A percentile compares a stretch with the other conserved stretches of the same genome.
These are phyloP conservation scores for Schlechtendalia chinensis DNA, from an alignment of 1,140 invertebrate species.

Conservation along the genomic window DNA sequence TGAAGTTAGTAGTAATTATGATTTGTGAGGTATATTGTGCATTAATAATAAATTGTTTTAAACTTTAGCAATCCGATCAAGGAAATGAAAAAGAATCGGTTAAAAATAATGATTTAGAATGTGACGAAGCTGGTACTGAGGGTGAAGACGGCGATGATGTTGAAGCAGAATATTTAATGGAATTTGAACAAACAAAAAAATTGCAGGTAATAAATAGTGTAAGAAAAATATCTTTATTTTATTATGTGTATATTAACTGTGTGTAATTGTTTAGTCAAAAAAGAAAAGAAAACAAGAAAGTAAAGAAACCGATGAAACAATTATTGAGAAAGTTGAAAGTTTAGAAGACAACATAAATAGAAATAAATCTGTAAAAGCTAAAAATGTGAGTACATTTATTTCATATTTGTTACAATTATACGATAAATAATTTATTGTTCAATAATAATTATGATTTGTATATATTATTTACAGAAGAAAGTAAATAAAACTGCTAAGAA, in stretches of 20 bases:
- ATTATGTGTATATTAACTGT: neutral
- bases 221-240: neutral
- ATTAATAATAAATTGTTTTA: neutral
- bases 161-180: constrained; percentile 40
- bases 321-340: neutral
- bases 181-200: constrained; percentile 46
- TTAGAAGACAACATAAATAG: neutral
- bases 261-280: constrained; percentile 20
- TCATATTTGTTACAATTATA: neutral
- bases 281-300: constrained; percentile 10
- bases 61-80: constrained; percentile 4
- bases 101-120: neutral
- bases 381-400: constrained; percentile 15
- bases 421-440: neutral
- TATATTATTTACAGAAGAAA: constrained; percentile 20
- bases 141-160: constrained; percentile 20
- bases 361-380: constrained; percentile 4
- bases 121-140: neutral
- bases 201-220: neutral
- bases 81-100: neutral
- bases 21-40: neutral
- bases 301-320: neutral
- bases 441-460: neutral
- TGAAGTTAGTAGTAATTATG: neutral
- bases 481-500: neutral